A percentile compares a stretch with the other conserved stretches of the same genome.
Conservation (phyloP, 2,888 invertebrate species). For the Opisthograptis luteolata region DNA sequence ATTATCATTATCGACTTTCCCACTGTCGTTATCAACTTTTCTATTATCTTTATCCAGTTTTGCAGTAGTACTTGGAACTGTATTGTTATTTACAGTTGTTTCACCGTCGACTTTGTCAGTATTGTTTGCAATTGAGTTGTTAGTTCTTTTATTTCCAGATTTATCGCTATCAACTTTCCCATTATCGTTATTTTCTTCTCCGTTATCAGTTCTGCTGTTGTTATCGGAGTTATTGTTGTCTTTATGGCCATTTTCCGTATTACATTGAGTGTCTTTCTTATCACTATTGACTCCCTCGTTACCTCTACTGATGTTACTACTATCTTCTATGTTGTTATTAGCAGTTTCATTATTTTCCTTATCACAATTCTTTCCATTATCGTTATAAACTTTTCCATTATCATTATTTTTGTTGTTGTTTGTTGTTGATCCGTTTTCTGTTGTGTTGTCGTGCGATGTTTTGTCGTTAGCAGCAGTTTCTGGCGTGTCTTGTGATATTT, state of each 20-base stretch:
- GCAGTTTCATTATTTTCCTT: not conserved
- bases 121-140: slow-evolving; percentile 3
- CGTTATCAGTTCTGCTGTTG: too few relatives aligned
- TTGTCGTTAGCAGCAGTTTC: not conserved
- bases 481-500: slow-evolving; percentile 1
- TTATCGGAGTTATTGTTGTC: too few relatives aligned
- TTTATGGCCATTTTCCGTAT: not conserved
- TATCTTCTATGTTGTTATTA: slow-evolving; percentile 1
- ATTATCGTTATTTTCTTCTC: not conserved
- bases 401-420: slow-evolving; percentile 5
- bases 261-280: slow-evolving; percentile 1
- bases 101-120: not conserved
- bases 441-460: not conserved
- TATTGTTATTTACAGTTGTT: not conserved
- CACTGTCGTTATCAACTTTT: not conserved
- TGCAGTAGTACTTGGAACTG: not conserved
- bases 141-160: not conserved
- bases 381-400: slow-evolving; percentile 4
- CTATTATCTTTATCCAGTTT: not conserved
- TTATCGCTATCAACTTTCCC: not conserved
- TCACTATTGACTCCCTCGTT: not conserved
- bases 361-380: slow-evolving; percentile 4
- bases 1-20: slow-evolving; percentile 3
- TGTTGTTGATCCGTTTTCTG: not conserved
- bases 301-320: not conserved